Percentiles rank a stretch among this genome's conserved stretches.
These are phyloP conservation scores for Gymnorhina tibicen DNA, from an alignment of 2,113 vertebrate genomes.

Conservation along the genomic window DNA sequence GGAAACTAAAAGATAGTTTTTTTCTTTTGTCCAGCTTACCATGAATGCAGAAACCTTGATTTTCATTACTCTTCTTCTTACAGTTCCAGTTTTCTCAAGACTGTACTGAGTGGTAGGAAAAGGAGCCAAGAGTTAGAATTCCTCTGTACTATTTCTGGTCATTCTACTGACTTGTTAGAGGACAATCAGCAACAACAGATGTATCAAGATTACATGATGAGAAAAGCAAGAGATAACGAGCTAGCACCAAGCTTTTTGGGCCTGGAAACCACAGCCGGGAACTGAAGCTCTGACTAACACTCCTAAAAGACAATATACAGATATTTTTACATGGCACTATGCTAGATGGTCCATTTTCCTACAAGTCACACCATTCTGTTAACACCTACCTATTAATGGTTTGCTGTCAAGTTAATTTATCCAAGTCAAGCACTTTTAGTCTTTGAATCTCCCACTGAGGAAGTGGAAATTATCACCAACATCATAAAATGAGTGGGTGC, in stretches of 20 bases:
- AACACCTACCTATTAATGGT: neutral
- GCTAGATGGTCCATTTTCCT: neutral
- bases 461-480: neutral
- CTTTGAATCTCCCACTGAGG: neutral
- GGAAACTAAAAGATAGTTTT: neutral
- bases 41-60: neutral
- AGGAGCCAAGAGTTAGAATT: neutral
- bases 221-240: neutral
- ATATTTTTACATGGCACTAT: neutral
- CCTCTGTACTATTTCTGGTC: neutral
- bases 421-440: neutral
- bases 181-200: neutral
- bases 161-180: neutral
- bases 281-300: neutral
- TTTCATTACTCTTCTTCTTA: neutral
- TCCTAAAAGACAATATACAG: neutral
- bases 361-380: neutral
- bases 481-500: neutral
- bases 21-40: neutral
- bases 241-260: neutral
- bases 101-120: neutral
- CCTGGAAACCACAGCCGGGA: neutral
- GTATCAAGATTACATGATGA: neutral
- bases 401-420: neutral
- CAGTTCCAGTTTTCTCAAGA: neutral